Percentiles rank a stretch among this genome's conserved stretches.
phyloP scores from a whole-genome alignment of 2,113 vertebrate genomes.

The Crypturellus undulatus region DNA sequence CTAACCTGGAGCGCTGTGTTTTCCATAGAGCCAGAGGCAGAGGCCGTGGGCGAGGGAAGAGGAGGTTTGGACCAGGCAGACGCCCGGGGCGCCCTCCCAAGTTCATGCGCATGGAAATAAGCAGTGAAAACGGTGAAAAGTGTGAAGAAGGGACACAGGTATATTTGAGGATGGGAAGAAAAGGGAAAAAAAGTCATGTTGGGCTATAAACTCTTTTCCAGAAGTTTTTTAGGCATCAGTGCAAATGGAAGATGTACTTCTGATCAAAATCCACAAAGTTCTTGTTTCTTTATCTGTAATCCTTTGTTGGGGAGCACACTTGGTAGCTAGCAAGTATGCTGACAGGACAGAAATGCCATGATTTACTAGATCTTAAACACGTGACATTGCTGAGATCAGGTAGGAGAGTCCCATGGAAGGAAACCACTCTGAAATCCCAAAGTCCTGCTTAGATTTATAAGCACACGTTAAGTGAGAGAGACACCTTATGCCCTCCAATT shows the following conservation, averaged over 20 bases:
- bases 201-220: neutral
- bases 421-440: neutral
- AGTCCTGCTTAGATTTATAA: neutral
- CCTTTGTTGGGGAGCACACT: neutral
- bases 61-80: constrained; percentile 90
- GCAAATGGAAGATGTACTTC: neutral
- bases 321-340: neutral
- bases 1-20: constrained; percentile 34
- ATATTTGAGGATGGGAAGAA: neutral
- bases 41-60: constrained; percentile 90
- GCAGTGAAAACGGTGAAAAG: constrained; percentile 83
- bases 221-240: neutral
- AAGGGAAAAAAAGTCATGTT: neutral
- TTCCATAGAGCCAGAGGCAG: constrained; percentile 88
- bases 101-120: constrained; percentile 88
- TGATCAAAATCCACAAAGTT: neutral
- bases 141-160: constrained; percentile 83
- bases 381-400: neutral
- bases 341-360: neutral
- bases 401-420: neutral
- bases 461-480: too few species aligned
- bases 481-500: neutral
- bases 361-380: neutral
- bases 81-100: constrained; percentile 93
- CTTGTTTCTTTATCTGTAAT: neutral